These are phyloP conservation scores for Gastracanthus pulcherrimus DNA, from an alignment of 2,888 invertebrate genomes.

Conservation along the genomic window DNA sequence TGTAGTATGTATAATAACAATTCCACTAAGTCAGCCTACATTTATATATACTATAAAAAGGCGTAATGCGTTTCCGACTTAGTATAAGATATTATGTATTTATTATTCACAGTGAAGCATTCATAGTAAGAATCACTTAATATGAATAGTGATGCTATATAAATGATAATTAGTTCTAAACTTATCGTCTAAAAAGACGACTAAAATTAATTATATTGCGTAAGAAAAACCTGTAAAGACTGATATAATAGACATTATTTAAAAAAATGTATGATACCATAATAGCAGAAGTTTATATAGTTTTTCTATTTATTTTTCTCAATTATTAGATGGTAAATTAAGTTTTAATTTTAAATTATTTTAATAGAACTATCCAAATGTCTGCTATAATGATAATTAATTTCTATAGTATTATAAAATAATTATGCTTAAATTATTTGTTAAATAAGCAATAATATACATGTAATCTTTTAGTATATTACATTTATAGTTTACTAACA, in stretches of 20 bases:
- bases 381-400: background rate
- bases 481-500: no score
- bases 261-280: background rate
- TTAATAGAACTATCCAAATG: background rate
- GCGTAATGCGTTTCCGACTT: background rate
- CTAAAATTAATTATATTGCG: background rate
- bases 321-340: background rate
- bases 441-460: no score
- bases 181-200: background rate
- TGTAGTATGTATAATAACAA: background rate
- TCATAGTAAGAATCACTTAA: background rate
- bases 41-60: background rate
- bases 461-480: no score
- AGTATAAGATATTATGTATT: background rate
- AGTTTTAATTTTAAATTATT: background rate
- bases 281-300: background rate
- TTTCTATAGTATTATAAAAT: background rate
- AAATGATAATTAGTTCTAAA: background rate
- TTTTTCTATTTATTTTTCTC: background rate
- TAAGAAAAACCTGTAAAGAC: background rate
- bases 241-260: conserved; percentile 1
- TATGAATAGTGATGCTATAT: background rate
- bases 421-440: background rate
- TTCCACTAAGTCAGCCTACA: background rate
- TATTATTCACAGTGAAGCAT: background rate